phyloP scores from a whole-genome alignment of 1,140 invertebrate genomes.

The Leptinotarsa lineolata region DNA sequence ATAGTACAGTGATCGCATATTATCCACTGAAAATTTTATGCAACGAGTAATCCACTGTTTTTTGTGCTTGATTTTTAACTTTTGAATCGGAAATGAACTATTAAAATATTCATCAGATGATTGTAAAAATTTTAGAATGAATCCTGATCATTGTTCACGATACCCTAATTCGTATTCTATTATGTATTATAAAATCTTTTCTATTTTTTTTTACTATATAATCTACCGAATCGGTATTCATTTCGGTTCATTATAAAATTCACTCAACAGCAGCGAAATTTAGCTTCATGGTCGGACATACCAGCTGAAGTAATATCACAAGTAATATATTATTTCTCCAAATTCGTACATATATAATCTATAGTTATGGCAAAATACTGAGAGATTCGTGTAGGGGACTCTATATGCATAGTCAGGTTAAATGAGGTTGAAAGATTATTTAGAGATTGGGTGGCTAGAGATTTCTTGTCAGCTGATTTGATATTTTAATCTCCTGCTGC shows the following conservation, averaged over 20 bases:
- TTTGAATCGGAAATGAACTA: neutral
- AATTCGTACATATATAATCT: no score
- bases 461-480: neutral
- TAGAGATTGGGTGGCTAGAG: no score
- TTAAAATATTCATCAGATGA: neutral
- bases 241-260: neutral
- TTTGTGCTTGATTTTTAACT: neutral
- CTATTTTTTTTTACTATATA: neutral
- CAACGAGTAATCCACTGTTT: neutral
- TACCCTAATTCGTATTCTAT: no score
- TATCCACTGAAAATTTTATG: no score
- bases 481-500: neutral
- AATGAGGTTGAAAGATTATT: no score
- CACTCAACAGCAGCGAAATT: neutral
- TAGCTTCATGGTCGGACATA: neutral
- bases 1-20: no score
- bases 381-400: no score
- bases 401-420: no score
- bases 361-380: no score
- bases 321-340: no score
- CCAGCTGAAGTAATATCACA: slow-evolving; percentile 2
- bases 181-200: no score
- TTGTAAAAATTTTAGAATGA: slow-evolving; percentile 1
- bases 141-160: no score
- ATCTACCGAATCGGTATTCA: neutral